phyloP scores from a whole-genome alignment of 1,140 invertebrate species.

The Palaemon carinicauda region DNA sequence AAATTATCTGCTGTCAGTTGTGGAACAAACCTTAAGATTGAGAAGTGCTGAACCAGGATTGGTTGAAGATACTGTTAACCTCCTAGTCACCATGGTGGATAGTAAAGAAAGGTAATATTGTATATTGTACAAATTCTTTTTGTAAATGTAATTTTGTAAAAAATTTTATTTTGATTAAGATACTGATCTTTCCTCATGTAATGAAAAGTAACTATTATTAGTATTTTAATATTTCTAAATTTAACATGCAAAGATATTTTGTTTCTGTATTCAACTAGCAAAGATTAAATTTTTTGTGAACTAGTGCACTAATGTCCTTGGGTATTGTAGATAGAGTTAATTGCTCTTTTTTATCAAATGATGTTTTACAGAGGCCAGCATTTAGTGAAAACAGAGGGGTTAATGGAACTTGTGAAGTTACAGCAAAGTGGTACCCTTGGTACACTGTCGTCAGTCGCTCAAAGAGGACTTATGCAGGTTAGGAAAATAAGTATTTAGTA shows the following conservation, averaged over 20 bases:
- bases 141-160: neutral
- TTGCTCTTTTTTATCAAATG: neutral
- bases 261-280: no score
- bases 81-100: slow-evolving; percentile 71
- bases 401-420: slow-evolving; percentile 56
- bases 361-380: slow-evolving; percentile 43
- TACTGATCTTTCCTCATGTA: neutral
- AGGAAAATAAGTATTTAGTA: neutral
- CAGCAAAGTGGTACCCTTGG: slow-evolving; percentile 54
- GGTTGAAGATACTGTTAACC: slow-evolving; percentile 70
- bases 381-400: slow-evolving; percentile 56
- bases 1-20: slow-evolving; percentile 73
- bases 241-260: no score
- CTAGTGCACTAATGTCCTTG: no score
- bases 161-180: no score
- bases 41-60: slow-evolving; percentile 71
- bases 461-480: slow-evolving; percentile 54
- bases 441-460: slow-evolving; percentile 50
- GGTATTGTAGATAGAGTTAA: neutral
- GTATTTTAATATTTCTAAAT: no score
- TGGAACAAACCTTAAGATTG: slow-evolving; percentile 70
- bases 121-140: neutral
- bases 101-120: slow-evolving; percentile 69
- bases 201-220: no score
- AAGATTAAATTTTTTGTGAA: no score